These are phyloP conservation scores for Emydocephalus ijimae DNA, from an alignment of 2,113 vertebrate genomes.

Conservation along the genomic window DNA sequence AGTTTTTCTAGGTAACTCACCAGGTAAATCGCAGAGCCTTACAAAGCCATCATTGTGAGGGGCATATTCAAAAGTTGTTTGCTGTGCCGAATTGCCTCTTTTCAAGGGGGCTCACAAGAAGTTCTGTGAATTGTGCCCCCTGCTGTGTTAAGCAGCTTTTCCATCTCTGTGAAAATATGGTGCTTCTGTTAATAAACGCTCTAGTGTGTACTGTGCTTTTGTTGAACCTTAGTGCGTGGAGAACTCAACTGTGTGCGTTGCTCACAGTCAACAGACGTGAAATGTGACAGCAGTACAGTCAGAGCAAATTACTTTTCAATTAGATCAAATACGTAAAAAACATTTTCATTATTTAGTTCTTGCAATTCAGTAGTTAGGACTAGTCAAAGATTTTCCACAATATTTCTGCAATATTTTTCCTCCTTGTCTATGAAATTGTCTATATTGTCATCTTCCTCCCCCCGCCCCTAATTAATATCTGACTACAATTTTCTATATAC, in stretches of 20 bases:
- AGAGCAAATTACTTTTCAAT: conserved; percentile 57
- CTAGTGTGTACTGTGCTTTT: conserved; percentile 33
- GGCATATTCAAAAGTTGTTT: background rate
- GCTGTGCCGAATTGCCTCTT: conserved; percentile 4
- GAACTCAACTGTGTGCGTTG: conserved; percentile 18
- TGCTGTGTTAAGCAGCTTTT: conserved; percentile 41
- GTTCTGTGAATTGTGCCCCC: conserved; percentile 39
- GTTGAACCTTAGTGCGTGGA: conserved; percentile 7
- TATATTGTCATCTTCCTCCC: background rate
- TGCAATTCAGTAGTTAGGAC: background rate
- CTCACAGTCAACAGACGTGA: conserved; percentile 20
- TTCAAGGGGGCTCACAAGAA: conserved; percentile 22
- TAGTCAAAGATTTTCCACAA: background rate
- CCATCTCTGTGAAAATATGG: conserved; percentile 21
- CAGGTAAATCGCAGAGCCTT: conserved; percentile 13
- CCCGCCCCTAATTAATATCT: background rate
- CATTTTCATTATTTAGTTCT: background rate
- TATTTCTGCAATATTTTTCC: background rate
- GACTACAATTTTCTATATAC: background rate
- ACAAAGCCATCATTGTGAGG: background rate
- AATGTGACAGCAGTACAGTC: conserved; percentile 47
- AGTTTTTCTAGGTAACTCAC: conserved; percentile 1
- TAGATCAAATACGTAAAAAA: conserved; percentile 43
- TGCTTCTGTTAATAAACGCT: background rate
- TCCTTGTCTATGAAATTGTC: background rate